Base-by-base conservation (phyloP, 1,140 invertebrate species). In the Andricus grossulariae region DNA sequence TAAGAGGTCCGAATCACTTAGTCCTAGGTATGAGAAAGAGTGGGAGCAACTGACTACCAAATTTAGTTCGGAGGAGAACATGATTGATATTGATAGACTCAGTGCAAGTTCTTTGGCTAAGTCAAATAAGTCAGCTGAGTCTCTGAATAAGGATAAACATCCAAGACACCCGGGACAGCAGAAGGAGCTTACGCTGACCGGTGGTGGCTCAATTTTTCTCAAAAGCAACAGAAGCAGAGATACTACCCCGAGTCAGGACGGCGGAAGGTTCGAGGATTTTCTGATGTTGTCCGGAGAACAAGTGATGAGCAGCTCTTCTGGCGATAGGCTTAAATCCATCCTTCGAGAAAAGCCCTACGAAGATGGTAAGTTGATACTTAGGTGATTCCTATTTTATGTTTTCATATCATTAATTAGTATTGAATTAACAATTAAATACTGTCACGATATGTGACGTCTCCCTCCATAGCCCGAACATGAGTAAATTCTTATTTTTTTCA, bases 161-260 rank as follows among this genome's bases (percentile, higher is more conserved):
- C 84, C 84, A 10, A 86, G 82, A 19, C 89, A 89, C 19, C 71
- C 85, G 7, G 76, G 82, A 11, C 85, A 87, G 18, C 88, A 87
- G 51, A 90, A 88, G 73, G 92, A 92, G 60, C 82, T 93, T 15
- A 90, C 86, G 1, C 75, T 92, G 0, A 92, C 85, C 55, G 91
- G 94, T 7, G 94, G 93, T 77, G 95, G 95, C 6, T 93, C 92
- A 13, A 95, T 95, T 92, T 96, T 95, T 80, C 89, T 96, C 16
- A 95, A 95, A 85, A 93, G 94, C 49, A 94, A 93, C 76, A 92
- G 93, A 57, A 94, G 93, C 21, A 92, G 92, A 50, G 91, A 91
- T 18, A 87, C 80, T 19, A 89, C 88, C 1, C 87, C 90, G 5
- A 82, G 84, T 71, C 86, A 87, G 21, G 87, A 91, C 50, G 85